These are phyloP conservation scores for Staurois parvus DNA, from an alignment of 2,797 vertebrate genomes.

Conservation along the genomic window DNA sequence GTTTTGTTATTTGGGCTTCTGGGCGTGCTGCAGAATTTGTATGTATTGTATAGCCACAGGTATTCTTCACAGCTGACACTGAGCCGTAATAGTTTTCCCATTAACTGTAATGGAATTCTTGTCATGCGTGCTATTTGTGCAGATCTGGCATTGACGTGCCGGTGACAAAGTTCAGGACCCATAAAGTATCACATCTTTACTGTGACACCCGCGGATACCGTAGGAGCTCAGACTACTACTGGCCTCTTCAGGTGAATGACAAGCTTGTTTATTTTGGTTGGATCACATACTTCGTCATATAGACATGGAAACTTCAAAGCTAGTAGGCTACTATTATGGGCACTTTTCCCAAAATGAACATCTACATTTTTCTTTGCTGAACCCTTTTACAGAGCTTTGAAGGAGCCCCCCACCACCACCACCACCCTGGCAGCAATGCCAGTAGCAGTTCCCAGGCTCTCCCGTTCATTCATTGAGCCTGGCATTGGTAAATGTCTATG, in stretches of 20 bases:
- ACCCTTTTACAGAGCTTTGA: too few relatives aligned
- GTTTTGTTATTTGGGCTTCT: too few relatives aligned
- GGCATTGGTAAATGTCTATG: too few relatives aligned
- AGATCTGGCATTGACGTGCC: not conserved
- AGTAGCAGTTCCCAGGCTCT: too few relatives aligned
- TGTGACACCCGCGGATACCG: not conserved
- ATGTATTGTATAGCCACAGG: not conserved
- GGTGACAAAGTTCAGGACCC: conserved; percentile 32
- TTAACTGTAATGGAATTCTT: not conserved
- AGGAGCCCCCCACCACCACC: too few relatives aligned
- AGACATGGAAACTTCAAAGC: not conserved
- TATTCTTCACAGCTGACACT: too few relatives aligned
- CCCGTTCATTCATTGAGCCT: too few relatives aligned
- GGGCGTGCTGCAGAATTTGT: too few relatives aligned
- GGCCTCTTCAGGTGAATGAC: conserved; percentile 14
- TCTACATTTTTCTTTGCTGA: not conserved
- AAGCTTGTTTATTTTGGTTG: not conserved
- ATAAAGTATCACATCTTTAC: not conserved
- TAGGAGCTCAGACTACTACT: not conserved
- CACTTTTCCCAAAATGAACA: not conserved
- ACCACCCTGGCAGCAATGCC: too few relatives aligned
- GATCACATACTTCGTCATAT: not conserved
- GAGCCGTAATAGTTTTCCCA: not conserved
- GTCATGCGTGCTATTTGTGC: conserved; percentile 4
- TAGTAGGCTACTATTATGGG: not conserved